Evolutionary conservation across 2,113 vertebrate genomes (phyloP).

Genomic region (Myotis lucifugus): DNA sequence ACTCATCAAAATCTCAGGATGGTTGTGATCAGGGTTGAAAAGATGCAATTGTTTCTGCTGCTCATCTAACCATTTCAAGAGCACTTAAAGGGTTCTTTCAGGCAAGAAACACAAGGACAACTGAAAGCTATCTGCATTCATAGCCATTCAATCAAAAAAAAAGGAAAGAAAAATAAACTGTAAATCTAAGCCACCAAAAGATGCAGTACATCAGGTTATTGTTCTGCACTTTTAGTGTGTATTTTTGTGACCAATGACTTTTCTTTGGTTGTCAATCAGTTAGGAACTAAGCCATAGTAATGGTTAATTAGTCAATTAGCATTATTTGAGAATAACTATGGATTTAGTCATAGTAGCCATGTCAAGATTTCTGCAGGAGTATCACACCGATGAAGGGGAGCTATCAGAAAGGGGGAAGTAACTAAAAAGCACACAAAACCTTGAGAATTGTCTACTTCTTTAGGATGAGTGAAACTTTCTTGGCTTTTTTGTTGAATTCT

Average conservation of each 20-base stretch:
- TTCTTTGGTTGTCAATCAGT: slow-evolving; percentile 53
- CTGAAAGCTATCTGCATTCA: slow-evolving; percentile 58
- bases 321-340: slow-evolving; percentile 49
- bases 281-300: slow-evolving; percentile 44
- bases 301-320: slow-evolving; percentile 39
- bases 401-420: not conserved
- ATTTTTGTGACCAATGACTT: slow-evolving; percentile 64
- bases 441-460: not conserved
- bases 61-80: slow-evolving; percentile 65
- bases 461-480: slow-evolving; percentile 22
- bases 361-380: slow-evolving; percentile 43
- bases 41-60: slow-evolving; percentile 59
- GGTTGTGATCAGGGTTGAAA: slow-evolving; percentile 22
- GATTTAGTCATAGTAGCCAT: slow-evolving; percentile 52
- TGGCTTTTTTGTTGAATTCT: slow-evolving; percentile 14
- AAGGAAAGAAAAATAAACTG: not conserved
- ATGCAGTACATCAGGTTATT: not conserved
- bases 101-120: slow-evolving; percentile 52
- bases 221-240: not conserved
- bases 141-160: slow-evolving; percentile 41
- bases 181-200: slow-evolving; percentile 35
- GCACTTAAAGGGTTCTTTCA: slow-evolving; percentile 55
- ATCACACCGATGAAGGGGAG: not conserved
- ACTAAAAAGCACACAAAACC: not conserved
- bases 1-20: slow-evolving; percentile 63